Conservation (phyloP, 2,888 invertebrate species). For the Agrochola lota region DNA sequence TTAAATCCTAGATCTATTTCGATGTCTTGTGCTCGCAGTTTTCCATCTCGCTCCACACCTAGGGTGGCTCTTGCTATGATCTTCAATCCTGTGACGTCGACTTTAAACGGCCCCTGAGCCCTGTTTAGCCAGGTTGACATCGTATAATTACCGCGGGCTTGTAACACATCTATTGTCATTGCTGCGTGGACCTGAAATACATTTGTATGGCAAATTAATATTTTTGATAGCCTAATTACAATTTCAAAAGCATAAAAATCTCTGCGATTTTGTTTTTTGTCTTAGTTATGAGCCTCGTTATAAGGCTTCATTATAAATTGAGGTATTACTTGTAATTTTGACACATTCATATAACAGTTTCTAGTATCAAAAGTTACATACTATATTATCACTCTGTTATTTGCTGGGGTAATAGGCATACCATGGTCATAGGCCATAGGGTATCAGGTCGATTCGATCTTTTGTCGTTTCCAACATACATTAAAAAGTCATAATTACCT, state of each 20-base stretch:
- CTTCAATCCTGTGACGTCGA: constrained; percentile 93
- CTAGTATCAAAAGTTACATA: too few species aligned
- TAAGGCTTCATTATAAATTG: too few species aligned
- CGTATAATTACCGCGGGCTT: constrained; percentile 94
- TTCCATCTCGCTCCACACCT: constrained; percentile 93
- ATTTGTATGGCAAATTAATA: not conserved
- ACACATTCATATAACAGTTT: too few species aligned
- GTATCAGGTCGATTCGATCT: too few species aligned
- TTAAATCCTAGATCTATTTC: constrained; percentile 94
- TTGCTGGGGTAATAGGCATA: too few species aligned
- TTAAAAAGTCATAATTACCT: constrained; percentile 84
- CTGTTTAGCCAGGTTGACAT: constrained; percentile 93
- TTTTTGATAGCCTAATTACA: not conserved
- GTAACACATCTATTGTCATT: constrained; percentile 92
- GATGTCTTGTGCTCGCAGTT: constrained; percentile 94
- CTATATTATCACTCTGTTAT: too few species aligned
- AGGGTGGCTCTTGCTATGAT: constrained; percentile 93
- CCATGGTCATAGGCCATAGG: too few species aligned
- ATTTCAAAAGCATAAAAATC: too few species aligned
- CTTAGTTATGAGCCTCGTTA: too few species aligned
- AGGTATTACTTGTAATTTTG: too few species aligned
- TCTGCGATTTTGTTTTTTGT: too few species aligned
- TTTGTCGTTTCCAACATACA: too few species aligned
- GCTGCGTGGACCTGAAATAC: constrained; percentile 92
- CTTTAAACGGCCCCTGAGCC: constrained; percentile 94